These are phyloP conservation scores for Sebastiscus tertius DNA, from an alignment of 2,797 vertebrate species.

Conservation along the genomic window DNA sequence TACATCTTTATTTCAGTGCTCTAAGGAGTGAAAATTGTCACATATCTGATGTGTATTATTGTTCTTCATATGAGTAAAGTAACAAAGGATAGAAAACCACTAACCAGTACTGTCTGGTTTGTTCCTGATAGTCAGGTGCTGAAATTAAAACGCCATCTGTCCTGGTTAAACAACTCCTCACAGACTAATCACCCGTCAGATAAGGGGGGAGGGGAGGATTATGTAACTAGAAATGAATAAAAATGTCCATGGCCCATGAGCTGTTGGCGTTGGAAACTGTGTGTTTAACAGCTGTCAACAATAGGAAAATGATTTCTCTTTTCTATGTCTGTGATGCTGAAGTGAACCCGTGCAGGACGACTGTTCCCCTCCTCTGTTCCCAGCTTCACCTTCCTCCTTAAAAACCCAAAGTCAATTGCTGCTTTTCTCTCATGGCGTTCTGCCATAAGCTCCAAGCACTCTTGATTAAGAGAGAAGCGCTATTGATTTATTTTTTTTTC, in stretches of 20 bases:
- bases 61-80: background rate
- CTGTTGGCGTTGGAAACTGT: constrained; percentile 37
- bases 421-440: constrained; percentile 59
- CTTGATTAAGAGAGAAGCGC: constrained; percentile 68
- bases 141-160: constrained; percentile 66
- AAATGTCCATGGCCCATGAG: constrained; percentile 36
- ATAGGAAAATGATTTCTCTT: constrained; percentile 9
- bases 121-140: constrained; percentile 55
- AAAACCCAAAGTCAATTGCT: constrained; percentile 61
- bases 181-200: constrained; percentile 66
- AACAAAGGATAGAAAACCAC: background rate
- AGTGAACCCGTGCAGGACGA: background rate
- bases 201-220: constrained; percentile 41
- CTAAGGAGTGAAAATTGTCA: background rate
- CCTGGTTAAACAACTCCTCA: constrained; percentile 60
- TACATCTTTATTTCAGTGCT: background rate
- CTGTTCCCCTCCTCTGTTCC: constrained; percentile 14
- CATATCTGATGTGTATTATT: background rate
- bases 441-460: constrained; percentile 63
- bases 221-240: constrained; percentile 50
- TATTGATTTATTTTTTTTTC: constrained; percentile 70
- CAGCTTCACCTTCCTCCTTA: constrained; percentile 54
- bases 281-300: constrained; percentile 23
- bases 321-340: constrained; percentile 3
- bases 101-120: constrained; percentile 16